Base-by-base conservation (phyloP, 2,797 vertebrate species). In the Melanotaenia maccullochi region DNA sequence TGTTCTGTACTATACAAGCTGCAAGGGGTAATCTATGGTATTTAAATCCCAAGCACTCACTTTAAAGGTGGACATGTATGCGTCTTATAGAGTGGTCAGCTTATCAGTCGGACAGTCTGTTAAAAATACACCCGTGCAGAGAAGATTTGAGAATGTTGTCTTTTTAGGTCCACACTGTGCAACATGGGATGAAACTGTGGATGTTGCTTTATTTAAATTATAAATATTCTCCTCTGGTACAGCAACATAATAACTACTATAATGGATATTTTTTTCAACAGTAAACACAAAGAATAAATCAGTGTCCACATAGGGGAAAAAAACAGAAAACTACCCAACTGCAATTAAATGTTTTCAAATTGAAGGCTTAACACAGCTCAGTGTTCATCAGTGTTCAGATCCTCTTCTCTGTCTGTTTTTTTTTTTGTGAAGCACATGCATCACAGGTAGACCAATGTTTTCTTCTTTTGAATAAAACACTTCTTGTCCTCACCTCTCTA, bases 21-120 rank as follows among this genome's bases (percentile, higher is more conserved):
- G 22, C 55, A 25, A 72, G 69, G 78, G 78, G 68, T 68, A 68
- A 87, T 85, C 83, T 77, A 78, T 67, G 79, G 76, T 78, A 57
- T 85, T 85, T 83, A 70, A 85, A 88, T 65, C 60, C 68, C 25
- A 5, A 67, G 67, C 68, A 55, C 73, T 65, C 52, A 64, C 38
- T 9, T 42, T 73, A 78, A 83, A 81, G 47, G 56, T 65, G 68
- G 83, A 78, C 18, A 38, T 62, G 60, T 0, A 11, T 56, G 68
- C 38, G 58, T 6, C 40, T 65, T 82, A 62, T 38, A 51, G 63
- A 81, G 66, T 58, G 71, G 83, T 81, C 64, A 74, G 79, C 51
- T 71, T 14, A 69, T 65, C 74, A 5, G 40, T 18, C 5, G 40
- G 42, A 66, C 71, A 65, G 65, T 65, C 49, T 59, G 60, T 67